Percentiles rank a stretch among this genome's conserved stretches.
These are phyloP conservation scores for Gila robusta DNA, from an alignment of 2,797 vertebrate genomes.

Conservation along the genomic window DNA sequence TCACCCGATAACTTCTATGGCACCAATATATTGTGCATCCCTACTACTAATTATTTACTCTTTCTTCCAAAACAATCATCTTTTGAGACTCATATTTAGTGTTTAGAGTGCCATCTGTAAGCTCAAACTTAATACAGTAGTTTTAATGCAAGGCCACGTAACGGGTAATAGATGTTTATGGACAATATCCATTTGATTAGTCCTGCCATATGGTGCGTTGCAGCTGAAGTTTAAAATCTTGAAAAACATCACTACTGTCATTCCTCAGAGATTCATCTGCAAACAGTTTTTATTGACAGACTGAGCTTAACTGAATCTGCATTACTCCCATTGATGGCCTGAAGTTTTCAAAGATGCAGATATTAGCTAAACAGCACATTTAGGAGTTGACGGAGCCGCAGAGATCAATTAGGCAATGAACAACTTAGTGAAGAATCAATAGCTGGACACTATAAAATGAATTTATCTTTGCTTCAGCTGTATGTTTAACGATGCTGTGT, in stretches of 20 bases:
- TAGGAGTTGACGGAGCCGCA: background rate
- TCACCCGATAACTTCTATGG: background rate
- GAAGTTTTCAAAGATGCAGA: conserved; percentile 13
- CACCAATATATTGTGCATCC: background rate
- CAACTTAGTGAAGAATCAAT: conserved; percentile 44
- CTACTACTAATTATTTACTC: background rate
- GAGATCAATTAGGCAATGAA: conserved; percentile 46
- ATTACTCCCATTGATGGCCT: background rate
- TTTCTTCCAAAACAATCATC: background rate
- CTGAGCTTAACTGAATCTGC: background rate
- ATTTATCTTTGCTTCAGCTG: conserved; percentile 3
- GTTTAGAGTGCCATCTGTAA: conserved; percentile 11
- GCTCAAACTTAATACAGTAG: background rate
- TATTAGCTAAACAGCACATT: conserved; percentile 37
- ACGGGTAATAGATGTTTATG: background rate
- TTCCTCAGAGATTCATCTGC: conserved; percentile 3
- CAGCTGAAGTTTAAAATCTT: conserved; percentile 20
- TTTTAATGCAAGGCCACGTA: conserved; percentile 17
- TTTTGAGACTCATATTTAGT: background rate
- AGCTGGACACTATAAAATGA: conserved; percentile 14
- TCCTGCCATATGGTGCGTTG: conserved; percentile 19
- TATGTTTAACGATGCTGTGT: background rate
- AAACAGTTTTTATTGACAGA: conserved; percentile 26
- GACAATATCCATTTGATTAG: conserved; percentile 19
- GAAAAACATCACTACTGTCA: background rate